A percentile compares a stretch with the other conserved stretches of the same genome.
These are phyloP conservation scores for Coreius guichenoti DNA, from an alignment of 2,797 vertebrate genomes.

Conservation along the genomic window DNA sequence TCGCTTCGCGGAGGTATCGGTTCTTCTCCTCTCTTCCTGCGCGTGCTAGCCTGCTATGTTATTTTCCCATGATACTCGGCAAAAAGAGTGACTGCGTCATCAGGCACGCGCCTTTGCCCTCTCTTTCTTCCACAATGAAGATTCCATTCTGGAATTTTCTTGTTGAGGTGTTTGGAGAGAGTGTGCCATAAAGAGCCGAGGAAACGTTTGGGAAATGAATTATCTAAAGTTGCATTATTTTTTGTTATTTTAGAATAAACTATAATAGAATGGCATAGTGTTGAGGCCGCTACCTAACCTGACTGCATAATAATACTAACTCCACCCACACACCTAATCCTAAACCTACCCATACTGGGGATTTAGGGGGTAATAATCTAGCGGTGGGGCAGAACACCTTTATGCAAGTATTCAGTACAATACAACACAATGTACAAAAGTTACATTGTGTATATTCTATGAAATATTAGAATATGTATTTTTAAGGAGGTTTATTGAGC, in stretches of 20 bases:
- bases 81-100: constrained; percentile 48
- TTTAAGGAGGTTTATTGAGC: not conserved
- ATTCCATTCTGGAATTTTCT: not conserved
- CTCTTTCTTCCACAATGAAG: constrained; percentile 18
- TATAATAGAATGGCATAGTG: not conserved
- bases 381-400: not conserved
- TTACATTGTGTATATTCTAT: not conserved
- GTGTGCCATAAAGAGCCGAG: not conserved
- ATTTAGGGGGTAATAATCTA: not conserved
- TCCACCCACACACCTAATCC: not conserved
- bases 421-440: not conserved
- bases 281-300: not conserved
- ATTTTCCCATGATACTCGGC: constrained; percentile 56
- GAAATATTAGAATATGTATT: not conserved
- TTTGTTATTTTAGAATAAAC: not conserved
- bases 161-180: not conserved
- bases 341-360: not conserved
- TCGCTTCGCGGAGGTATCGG: constrained; percentile 6
- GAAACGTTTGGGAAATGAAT: not conserved
- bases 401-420: not conserved
- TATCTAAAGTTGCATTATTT: not conserved
- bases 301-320: not conserved
- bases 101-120: constrained; percentile 27
- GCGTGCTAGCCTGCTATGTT: constrained; percentile 49
- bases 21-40: constrained; percentile 25